These are phyloP conservation scores for Prenolepis imparis DNA, from an alignment of 2,888 invertebrate genomes.

Conservation along the genomic window DNA sequence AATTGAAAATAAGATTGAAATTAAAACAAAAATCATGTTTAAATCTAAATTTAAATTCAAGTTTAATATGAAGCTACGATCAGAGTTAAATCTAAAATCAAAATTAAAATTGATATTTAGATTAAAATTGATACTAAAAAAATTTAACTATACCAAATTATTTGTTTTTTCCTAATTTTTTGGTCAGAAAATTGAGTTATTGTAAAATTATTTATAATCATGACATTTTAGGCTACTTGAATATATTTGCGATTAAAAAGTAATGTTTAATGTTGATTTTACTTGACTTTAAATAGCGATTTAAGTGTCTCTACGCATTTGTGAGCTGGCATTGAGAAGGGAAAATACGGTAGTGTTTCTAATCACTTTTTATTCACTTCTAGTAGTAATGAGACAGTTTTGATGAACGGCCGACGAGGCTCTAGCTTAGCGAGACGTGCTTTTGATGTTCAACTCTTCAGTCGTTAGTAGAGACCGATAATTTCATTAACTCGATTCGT, in stretches of 20 bases:
- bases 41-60: background rate
- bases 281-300: background rate
- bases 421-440: slow-evolving; percentile 45
- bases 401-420: slow-evolving; percentile 68
- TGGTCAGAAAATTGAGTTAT: background rate
- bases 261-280: background rate
- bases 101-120: background rate
- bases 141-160: background rate
- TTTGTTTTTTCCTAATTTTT: background rate
- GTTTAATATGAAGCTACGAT: background rate
- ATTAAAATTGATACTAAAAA: background rate
- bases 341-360: slow-evolving; percentile 66
- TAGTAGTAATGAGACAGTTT: slow-evolving; percentile 76
- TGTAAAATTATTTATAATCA: background rate
- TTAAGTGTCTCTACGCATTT: background rate
- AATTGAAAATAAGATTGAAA: background rate
- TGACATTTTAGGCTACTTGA: background rate
- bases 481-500: slow-evolving; percentile 66
- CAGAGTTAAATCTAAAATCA: background rate
- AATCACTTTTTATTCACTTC: slow-evolving; percentile 79
- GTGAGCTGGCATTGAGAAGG: background rate
- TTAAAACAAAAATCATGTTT: background rate
- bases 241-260: background rate
- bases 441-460: slow-evolving; percentile 59
- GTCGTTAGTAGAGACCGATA: slow-evolving; percentile 61